Percentiles rank a stretch among this genome's conserved stretches.
These are phyloP conservation scores for Balaeniceps rex DNA, from an alignment of 2,113 vertebrate species.

Conservation along the genomic window DNA sequence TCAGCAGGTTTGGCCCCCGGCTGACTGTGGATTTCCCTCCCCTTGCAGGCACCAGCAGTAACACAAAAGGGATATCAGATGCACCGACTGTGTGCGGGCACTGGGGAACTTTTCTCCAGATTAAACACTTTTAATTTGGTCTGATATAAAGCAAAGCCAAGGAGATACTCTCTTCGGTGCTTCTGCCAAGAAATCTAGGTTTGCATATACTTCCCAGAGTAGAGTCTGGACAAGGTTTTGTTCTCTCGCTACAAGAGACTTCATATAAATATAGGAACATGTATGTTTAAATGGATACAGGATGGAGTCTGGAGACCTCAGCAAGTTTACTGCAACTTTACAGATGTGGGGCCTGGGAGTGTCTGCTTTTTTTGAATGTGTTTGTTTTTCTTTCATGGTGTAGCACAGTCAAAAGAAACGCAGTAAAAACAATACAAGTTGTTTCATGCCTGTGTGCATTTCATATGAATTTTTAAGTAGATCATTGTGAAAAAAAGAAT, in stretches of 20 bases:
- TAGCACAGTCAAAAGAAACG: conserved; percentile 10
- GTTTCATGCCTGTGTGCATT: not conserved
- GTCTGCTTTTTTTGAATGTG: not conserved
- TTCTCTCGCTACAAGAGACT: not conserved
- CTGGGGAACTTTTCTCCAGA: not conserved
- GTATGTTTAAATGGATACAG: conserved; percentile 18
- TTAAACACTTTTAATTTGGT: not conserved
- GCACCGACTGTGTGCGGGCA: not conserved
- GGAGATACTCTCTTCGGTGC: not conserved
- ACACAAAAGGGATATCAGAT: not conserved
- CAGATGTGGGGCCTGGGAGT: conserved; percentile 4
- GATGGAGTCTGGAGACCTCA: conserved; percentile 14
- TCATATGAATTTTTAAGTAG: not conserved
- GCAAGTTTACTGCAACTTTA: not conserved
- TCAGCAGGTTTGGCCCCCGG: not conserved
- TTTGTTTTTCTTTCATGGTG: conserved; percentile 34
- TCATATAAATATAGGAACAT: not conserved
- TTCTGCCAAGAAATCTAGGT: not conserved
- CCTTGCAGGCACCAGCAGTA: not conserved
- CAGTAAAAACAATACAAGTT: conserved; percentile 23
- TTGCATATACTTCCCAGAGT: not conserved
- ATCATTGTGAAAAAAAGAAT: not conserved
- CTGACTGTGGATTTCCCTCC: not conserved
- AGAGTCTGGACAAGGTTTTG: not conserved
- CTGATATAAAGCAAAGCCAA: not conserved